Evolutionary conservation across 2,113 vertebrate species (phyloP), one percentile per base, ranked within the genome.

Genomic region (Serinus canaria): DNA sequence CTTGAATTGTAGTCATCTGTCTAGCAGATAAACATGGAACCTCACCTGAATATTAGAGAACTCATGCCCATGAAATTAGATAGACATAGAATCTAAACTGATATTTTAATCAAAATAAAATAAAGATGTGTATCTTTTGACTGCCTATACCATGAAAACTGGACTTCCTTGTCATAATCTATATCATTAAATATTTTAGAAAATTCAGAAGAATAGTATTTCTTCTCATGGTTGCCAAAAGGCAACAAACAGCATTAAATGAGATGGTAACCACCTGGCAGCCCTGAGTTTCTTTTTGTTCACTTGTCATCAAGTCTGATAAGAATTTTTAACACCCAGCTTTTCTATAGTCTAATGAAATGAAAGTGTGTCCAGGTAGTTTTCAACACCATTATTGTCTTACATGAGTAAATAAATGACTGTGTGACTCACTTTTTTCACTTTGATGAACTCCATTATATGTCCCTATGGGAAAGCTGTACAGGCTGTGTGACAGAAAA

Each of bases 381-480:
- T 74, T 85, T 37, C 43, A 91, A 92, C 74, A 96, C 46, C 73
- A 77, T 89, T 95, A 94, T 82, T 94, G 62, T 73, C 86, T 95
- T 86, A 88, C 79, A 74, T n/a, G 89, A 96, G 92, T 96, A 97
- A 97, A 97, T 91, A 97, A 96, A 91, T 47, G 70, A 73, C 56
- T 72, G 28, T 35, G 52, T 81, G 78, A 91, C 50, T 95, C 90
- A 91, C n/a, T 95, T 83, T 80, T 75, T 78, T 84, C 72, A 89
- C 53, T 92, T 76, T 86, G 60, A 94, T 86, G 53, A 95, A 93
- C 83, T 77, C 77, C 81, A 87, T 96, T 97, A 81, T 47, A 92
- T 37, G 28, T 90, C 78, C 95, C 94, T 90, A 76, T 24, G 94
- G 96, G 94, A 95, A 94, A 96, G 90, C 47, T 47, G 35, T 58